Evolutionary conservation across 2,797 vertebrate genomes (phyloP).

Genomic region (Chaetodon trifasciatus): DNA sequence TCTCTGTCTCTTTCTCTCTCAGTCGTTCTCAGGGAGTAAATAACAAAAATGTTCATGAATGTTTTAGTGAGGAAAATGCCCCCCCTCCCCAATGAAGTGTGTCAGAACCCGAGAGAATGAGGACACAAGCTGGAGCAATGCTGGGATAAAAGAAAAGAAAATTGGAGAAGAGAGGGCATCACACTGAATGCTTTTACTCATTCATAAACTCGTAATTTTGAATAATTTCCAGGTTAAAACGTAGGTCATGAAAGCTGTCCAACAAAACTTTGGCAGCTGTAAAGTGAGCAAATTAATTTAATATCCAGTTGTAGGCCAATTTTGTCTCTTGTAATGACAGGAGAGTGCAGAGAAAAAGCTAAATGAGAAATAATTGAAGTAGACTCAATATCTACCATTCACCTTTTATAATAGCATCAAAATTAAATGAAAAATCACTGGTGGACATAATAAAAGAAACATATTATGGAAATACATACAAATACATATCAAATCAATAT

Average conservation of each 20-base stretch:
- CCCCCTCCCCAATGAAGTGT: conserved; percentile 64
- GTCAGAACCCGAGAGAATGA: conserved; percentile 65
- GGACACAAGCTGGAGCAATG: conserved; percentile 40
- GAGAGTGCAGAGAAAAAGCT: background rate
- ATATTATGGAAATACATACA: too few species aligned
- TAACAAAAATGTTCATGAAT: conserved; percentile 78
- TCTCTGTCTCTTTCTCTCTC: conserved; percentile 15
- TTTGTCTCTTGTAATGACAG: background rate
- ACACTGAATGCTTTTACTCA: conserved; percentile 27
- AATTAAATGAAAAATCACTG: background rate
- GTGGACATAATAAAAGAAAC: too few species aligned
- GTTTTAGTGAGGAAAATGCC: conserved; percentile 73
- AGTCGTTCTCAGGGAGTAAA: conserved; percentile 61
- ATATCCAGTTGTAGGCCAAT: background rate
- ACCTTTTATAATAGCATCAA: background rate
- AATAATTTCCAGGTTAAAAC: conserved; percentile 10
- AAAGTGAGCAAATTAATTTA: background rate
- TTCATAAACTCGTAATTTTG: conserved; percentile 23
- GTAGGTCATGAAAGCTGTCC: background rate
- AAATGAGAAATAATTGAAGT: background rate
- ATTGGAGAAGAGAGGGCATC: conserved; percentile 18
- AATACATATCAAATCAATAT: too few species aligned
- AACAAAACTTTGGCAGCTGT: conserved; percentile 6
- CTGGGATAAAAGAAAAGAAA: conserved; percentile 29
- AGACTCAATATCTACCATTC: background rate